Conservation (phyloP, 2,797 vertebrate genomes). For the Myripristis murdjan region DNA sequence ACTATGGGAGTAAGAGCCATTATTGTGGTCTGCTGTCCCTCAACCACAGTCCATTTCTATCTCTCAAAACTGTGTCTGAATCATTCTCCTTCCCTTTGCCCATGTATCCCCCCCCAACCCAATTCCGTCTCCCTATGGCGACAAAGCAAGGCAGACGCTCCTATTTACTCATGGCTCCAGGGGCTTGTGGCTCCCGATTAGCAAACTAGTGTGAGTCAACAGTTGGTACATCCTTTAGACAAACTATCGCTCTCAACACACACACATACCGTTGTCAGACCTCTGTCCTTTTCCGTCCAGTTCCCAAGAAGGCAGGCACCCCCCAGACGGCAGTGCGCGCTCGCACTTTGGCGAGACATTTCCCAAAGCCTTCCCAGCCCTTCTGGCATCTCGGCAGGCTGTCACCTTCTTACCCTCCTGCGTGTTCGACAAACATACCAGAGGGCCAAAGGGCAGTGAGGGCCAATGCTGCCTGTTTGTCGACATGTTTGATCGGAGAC, state of each 20-base stretch:
- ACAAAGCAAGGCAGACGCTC: conserved; percentile 76
- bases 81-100: conserved; percentile 50
- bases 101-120: conserved; percentile 23
- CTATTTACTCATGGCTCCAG: conserved; percentile 84
- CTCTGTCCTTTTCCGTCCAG: conserved; percentile 55
- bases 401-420: conserved; percentile 72
- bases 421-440: conserved; percentile 75
- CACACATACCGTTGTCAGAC: conserved; percentile 73
- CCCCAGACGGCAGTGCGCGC: conserved; percentile 74
- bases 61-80: conserved; percentile 49
- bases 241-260: conserved; percentile 77
- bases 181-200: conserved; percentile 85
- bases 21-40: conserved; percentile 36
- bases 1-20: conserved; percentile 23
- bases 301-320: conserved; percentile 76
- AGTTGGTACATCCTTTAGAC: conserved; percentile 84
- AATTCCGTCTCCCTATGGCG: conserved; percentile 58
- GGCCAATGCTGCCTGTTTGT: conserved; percentile 56
- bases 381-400: conserved; percentile 75
- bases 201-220: conserved; percentile 87
- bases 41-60: conserved; percentile 35
- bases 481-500: conserved; percentile 55
- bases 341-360: conserved; percentile 83
- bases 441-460: conserved; percentile 69
- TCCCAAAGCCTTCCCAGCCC: conserved; percentile 82